A percentile compares a stretch with the other conserved stretches of the same genome.
These are phyloP conservation scores for Bufotes viridis DNA, from an alignment of 2,797 vertebrate genomes.

Conservation along the genomic window DNA sequence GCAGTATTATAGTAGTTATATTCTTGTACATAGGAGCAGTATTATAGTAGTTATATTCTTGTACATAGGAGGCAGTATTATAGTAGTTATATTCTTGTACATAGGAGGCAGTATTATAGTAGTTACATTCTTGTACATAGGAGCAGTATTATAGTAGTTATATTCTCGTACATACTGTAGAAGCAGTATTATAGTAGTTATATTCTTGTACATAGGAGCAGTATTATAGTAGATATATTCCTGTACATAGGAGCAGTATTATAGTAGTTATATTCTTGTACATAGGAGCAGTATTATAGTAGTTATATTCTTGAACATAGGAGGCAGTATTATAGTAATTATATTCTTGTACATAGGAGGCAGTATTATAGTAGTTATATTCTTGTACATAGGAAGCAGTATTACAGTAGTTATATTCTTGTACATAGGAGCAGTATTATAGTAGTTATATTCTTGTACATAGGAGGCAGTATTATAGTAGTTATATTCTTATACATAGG, in stretches of 20 bases:
- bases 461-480: conserved; percentile 6
- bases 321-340: not conserved
- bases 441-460: conserved; percentile 12
- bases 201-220: not conserved
- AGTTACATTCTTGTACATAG: not conserved
- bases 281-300: not conserved
- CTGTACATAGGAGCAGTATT: no score
- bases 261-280: not conserved
- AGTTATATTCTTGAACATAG: not conserved
- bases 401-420: conserved; percentile 12
- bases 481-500: conserved; percentile 4
- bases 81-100: not conserved
- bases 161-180: not conserved
- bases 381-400: not conserved
- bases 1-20: no score
- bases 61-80: no score
- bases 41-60: conserved; percentile 1
- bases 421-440: not conserved
- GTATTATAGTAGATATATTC: no score
- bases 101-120: not conserved
- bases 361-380: conserved; percentile 12
- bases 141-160: not conserved
- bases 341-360: not conserved
- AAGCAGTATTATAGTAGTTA: not conserved
- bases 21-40: not conserved